Conservation (phyloP, 2,888 invertebrate genomes). For the Lasioglossum morio region DNA sequence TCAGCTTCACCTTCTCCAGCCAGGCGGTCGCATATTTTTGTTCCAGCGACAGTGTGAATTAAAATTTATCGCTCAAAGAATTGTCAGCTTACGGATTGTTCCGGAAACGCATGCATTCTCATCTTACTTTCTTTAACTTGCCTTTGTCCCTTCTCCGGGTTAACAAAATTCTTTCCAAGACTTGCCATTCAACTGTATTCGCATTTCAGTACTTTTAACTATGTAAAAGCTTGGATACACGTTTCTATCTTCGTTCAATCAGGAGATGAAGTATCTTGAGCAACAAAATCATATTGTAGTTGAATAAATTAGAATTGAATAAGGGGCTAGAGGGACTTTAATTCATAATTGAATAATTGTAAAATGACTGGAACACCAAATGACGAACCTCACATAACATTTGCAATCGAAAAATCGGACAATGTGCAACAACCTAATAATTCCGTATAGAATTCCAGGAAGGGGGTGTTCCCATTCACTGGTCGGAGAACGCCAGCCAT, state of each 20-base stretch:
- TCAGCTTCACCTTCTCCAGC: neutral
- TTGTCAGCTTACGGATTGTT: neutral
- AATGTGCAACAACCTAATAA: neutral
- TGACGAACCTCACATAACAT: neutral
- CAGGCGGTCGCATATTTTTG: neutral
- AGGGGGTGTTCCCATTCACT: neutral
- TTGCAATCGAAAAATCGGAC: neutral
- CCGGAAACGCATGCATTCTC: neutral
- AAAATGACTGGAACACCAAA: neutral
- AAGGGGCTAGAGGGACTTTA: neutral
- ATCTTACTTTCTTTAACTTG: neutral
- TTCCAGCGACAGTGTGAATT: neutral
- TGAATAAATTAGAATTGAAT: neutral
- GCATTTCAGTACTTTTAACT: neutral
- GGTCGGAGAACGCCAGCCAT: slow-evolving; percentile 14
- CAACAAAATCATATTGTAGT: too few species aligned
- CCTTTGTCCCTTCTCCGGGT: neutral
- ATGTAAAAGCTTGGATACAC: neutral
- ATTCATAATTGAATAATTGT: neutral
- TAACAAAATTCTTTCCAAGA: too few species aligned
- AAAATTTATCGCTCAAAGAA: neutral
- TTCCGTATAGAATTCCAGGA: neutral
- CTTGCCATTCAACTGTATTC: neutral
- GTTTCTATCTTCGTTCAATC: neutral
- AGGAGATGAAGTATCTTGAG: neutral